Percentiles rank a stretch among this genome's conserved stretches.
phyloP scores from a whole-genome alignment of 2,113 vertebrate genomes.

The Malurus melanocephalus region DNA sequence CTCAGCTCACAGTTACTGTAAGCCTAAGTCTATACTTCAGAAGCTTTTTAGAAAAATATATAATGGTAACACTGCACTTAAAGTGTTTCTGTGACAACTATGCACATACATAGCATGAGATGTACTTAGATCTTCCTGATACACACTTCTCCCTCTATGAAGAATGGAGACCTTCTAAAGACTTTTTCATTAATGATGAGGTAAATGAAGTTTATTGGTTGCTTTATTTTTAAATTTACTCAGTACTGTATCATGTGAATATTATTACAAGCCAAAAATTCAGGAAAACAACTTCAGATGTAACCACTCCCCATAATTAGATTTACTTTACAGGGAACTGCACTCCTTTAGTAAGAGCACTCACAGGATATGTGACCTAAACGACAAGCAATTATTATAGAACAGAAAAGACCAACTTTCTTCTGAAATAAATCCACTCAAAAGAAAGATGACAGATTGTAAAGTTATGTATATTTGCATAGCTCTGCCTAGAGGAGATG shows the following conservation, averaged over 20 bases:
- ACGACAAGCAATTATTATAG: not conserved
- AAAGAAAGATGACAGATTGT: not conserved
- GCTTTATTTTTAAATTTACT: not conserved
- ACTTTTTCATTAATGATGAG: not conserved
- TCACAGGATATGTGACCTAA: not conserved
- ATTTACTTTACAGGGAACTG: not conserved
- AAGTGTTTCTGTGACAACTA: not conserved
- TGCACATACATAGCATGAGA: not conserved
- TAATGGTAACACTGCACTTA: not conserved
- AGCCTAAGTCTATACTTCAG: not conserved
- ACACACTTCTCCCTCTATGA: not conserved
- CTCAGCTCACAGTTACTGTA: not conserved
- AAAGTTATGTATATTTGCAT: slow-evolving; percentile 9
- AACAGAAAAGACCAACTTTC: not conserved
- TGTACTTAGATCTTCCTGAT: not conserved
- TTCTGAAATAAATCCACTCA: not conserved
- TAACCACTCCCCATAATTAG: not conserved
- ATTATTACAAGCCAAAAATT: not conserved
- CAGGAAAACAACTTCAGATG: not conserved
- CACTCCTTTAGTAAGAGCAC: not conserved
- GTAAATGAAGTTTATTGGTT: not conserved
- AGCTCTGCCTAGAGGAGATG: slow-evolving; percentile 10
- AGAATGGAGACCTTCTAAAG: not conserved
- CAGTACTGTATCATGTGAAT: not conserved
- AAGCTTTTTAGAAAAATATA: not conserved